A percentile compares a stretch with the other conserved stretches of the same genome.
Conservation (phyloP, 2,113 vertebrate genomes). For the Apeltes quadracus region DNA sequence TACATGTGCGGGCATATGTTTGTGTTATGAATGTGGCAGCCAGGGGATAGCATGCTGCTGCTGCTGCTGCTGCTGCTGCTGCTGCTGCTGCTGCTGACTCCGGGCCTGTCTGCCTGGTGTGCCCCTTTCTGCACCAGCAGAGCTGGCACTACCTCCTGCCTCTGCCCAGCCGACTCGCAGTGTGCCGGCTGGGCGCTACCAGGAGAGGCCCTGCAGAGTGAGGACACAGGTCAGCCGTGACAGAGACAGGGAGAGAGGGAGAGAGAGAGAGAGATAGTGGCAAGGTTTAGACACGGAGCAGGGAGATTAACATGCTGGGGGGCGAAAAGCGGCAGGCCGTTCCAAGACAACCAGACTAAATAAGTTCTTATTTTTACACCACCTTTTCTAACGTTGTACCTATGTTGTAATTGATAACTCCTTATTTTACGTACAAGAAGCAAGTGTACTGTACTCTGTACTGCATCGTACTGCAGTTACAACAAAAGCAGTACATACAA, state of each 20-base stretch:
- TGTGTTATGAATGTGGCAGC: slow-evolving; percentile 61
- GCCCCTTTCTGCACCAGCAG: slow-evolving; percentile 79
- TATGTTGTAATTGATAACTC: too few relatives aligned
- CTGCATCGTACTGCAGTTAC: not conserved
- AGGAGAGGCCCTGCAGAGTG: slow-evolving; percentile 81
- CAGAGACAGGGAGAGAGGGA: slow-evolving; percentile 77
- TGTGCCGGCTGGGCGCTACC: slow-evolving; percentile 78
- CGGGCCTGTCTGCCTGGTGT: slow-evolving; percentile 76
- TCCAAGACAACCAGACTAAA: not conserved
- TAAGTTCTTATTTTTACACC: not conserved
- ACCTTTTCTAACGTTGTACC: not conserved
- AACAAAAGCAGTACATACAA: not conserved
- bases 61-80: slow-evolving; percentile 64
- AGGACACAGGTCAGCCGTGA: slow-evolving; percentile 86
- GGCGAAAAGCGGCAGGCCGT: not conserved
- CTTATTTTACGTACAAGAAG: not conserved
- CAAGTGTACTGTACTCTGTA: not conserved
- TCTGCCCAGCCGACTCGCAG: slow-evolving; percentile 67
- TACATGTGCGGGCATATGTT: slow-evolving; percentile 47
- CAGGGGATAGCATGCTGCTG: slow-evolving; percentile 66
- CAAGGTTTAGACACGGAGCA: slow-evolving; percentile 29
- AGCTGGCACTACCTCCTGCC: slow-evolving; percentile 76
- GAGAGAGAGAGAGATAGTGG: slow-evolving; percentile 70
- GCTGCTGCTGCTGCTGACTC: slow-evolving; percentile 69
- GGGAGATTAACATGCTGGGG: not conserved